Percentiles rank a stretch among this genome's conserved stretches.
These are phyloP conservation scores for Myocastor coypus DNA, from an alignment of 2,113 vertebrate genomes.

Conservation along the genomic window DNA sequence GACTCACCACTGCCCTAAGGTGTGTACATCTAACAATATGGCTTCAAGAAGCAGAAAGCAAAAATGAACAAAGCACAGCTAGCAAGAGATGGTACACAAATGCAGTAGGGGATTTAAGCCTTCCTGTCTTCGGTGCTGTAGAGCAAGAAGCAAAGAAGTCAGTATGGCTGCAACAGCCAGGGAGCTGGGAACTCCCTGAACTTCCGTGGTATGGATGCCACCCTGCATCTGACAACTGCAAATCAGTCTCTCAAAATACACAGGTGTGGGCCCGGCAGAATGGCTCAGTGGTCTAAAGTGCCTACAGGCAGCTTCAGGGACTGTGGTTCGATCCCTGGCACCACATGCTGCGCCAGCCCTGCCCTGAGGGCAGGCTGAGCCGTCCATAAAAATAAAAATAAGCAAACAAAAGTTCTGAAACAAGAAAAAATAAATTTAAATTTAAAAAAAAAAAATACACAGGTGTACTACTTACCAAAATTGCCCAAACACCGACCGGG, in stretches of 20 bases:
- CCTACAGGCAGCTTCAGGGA: no score
- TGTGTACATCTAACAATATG: no score
- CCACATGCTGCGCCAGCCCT: no score
- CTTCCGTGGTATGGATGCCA: no score
- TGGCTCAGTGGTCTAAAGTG: no score
- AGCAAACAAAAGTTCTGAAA: no score
- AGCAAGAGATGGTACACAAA: background rate
- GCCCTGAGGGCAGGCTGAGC: no score
- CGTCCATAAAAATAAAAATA: no score
- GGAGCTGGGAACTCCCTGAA: background rate
- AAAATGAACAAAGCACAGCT: background rate
- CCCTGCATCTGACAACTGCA: background rate
- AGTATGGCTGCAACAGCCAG: background rate
- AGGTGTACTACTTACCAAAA: background rate
- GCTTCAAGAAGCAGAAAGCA: background rate
- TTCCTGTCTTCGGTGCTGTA: background rate
- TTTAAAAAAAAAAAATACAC: no score
- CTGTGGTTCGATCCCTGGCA: no score
- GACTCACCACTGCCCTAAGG: background rate
- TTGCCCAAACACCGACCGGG: background rate
- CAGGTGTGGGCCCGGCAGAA: no score
- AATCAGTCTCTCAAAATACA: background rate
- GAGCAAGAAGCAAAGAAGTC: accelerated
- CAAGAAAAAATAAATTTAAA: no score
- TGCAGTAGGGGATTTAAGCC: accelerated